These are phyloP conservation scores for Euclidia mi DNA, from an alignment of 2,888 invertebrate species.

Conservation along the genomic window DNA sequence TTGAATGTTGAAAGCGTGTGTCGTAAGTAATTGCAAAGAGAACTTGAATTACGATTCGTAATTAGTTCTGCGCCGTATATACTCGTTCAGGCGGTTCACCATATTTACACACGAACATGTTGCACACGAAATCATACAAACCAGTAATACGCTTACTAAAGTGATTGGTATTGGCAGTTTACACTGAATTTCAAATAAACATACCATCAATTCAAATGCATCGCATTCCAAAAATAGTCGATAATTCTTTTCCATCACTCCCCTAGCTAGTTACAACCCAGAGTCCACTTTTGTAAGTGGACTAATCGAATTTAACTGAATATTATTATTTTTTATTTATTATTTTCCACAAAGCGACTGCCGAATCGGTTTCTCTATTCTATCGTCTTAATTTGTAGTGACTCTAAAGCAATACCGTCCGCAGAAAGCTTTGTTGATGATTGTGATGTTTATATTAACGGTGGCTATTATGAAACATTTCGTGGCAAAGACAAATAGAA, in stretches of 20 bases:
- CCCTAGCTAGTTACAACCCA: too few species aligned
- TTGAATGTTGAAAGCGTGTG: neutral
- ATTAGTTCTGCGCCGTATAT: neutral
- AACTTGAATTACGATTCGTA: constrained; percentile 6
- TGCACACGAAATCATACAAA: constrained; percentile 11
- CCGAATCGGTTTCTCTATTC: too few species aligned
- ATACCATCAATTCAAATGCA: too few species aligned
- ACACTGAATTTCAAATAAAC: too few species aligned
- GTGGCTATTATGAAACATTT: constrained; percentile 65
- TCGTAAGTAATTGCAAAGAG: constrained; percentile 10
- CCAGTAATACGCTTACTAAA: constrained; percentile 10
- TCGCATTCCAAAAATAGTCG: too few species aligned
- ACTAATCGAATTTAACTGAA: too few species aligned
- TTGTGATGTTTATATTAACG: constrained; percentile 68
- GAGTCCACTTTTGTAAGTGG: too few species aligned
- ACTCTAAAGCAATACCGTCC: constrained; percentile 49
- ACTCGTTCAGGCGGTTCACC: neutral
- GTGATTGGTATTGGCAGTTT: constrained; percentile 9
- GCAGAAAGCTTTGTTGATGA: constrained; percentile 54
- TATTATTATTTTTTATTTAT: too few species aligned
- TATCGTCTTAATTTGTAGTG: constrained; percentile 43
- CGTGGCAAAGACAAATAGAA: constrained; percentile 67
- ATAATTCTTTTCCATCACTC: too few species aligned
- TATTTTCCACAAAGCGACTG: too few species aligned
- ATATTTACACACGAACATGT: too few species aligned